These are phyloP conservation scores for Bombylius discolor DNA, from an alignment of 2,888 invertebrate species.

Conservation along the genomic window DNA sequence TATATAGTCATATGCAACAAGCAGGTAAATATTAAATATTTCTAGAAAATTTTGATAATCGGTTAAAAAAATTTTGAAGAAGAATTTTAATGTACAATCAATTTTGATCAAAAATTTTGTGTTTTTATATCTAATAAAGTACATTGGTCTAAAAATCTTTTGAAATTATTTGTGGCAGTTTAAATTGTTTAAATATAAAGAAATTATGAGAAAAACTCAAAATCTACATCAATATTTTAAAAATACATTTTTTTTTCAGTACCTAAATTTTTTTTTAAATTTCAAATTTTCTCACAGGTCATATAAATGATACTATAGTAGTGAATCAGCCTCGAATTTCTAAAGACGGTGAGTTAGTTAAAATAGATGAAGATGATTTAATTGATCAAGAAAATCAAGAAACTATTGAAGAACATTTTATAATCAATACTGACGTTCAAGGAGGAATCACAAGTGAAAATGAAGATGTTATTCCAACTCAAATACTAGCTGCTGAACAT, in stretches of 20 bases:
- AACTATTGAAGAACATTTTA: slow-evolving; percentile 8
- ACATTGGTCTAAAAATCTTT: too few species aligned
- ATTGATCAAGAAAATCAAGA: slow-evolving; percentile 2
- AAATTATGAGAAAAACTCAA: too few species aligned
- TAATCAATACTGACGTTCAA: slow-evolving; percentile 5
- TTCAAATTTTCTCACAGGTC: slow-evolving; percentile 24
- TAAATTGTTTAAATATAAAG: too few species aligned
- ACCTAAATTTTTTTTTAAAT: too few species aligned
- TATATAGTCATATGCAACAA: slow-evolving; percentile 61
- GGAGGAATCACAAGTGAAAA: not conserved
- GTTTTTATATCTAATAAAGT: too few species aligned
- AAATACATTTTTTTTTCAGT: too few species aligned
- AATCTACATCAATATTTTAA: too few species aligned
- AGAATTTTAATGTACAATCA: not conserved
- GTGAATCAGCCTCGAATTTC: slow-evolving; percentile 63
- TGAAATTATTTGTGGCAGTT: too few species aligned
- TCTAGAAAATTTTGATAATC: too few species aligned
- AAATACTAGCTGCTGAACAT: not conserved
- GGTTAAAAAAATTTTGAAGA: slow-evolving; percentile 26
- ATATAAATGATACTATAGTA: slow-evolving; percentile 67
- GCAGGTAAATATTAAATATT: slow-evolving; percentile 18
- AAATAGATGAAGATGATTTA: not conserved
- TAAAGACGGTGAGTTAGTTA: not conserved
- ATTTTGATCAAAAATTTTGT: not conserved
- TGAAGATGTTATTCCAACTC: not conserved